Conservation (phyloP, 2,797 vertebrate species). For the Scomberomorus guttatus region DNA sequence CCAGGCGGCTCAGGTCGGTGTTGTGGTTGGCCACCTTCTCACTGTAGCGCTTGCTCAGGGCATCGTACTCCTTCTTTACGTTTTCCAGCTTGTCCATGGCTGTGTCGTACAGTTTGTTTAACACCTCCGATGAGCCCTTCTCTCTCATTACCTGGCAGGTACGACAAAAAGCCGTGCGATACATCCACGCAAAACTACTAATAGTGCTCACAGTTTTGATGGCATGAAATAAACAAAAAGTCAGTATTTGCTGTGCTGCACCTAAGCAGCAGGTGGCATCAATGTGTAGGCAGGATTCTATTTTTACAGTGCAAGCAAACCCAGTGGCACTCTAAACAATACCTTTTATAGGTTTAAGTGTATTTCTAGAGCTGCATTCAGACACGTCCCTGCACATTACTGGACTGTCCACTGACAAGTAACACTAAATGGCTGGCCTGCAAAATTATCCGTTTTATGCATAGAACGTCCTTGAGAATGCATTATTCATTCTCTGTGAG, state of each 20-base stretch:
- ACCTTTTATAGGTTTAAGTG: slow-evolving; percentile 23
- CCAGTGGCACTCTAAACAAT: slow-evolving; percentile 22
- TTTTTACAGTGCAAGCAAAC: slow-evolving; percentile 35
- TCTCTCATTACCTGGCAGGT: slow-evolving; percentile 92
- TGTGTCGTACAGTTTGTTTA: slow-evolving; percentile 96
- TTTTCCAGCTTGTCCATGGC: slow-evolving; percentile 98
- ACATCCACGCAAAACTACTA: not conserved
- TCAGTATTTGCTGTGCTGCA: slow-evolving; percentile 48
- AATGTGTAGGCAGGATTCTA: slow-evolving; percentile 45
- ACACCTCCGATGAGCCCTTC: slow-evolving; percentile 96
- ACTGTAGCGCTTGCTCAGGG: slow-evolving; percentile 94
- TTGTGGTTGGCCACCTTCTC: slow-evolving; percentile 96
- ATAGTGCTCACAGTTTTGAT: not conserved
- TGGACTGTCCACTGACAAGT: not conserved
- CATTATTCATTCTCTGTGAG: slow-evolving; percentile 47
- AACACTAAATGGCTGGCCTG: slow-evolving; percentile 14
- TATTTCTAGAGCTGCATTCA: slow-evolving; percentile 19
- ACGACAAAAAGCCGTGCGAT: slow-evolving; percentile 1
- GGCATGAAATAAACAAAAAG: not conserved
- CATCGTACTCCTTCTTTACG: slow-evolving; percentile 96
- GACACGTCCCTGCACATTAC: not conserved
- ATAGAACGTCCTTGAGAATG: slow-evolving; percentile 52
- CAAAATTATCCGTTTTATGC: slow-evolving; percentile 36
- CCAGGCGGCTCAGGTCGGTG: slow-evolving; percentile 94
- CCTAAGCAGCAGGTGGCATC: slow-evolving; percentile 82